Conservation (phyloP, 2,888 invertebrate species). For the Chydorus sphaericus region DNA sequence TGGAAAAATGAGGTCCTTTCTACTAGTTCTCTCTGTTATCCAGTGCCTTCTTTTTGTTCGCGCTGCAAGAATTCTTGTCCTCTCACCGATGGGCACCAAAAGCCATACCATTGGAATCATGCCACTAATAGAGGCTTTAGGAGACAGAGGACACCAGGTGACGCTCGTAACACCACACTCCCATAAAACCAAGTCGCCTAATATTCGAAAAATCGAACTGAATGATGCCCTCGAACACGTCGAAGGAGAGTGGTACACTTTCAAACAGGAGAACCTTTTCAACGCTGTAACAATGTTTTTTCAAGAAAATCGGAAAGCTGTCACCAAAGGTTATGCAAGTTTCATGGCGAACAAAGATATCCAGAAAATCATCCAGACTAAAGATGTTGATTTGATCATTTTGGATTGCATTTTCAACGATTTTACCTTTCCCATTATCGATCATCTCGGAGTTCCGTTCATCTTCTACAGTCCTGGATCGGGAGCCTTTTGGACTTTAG, state of each 20-base stretch:
- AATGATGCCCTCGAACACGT: background rate
- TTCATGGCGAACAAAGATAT: conserved; percentile 1
- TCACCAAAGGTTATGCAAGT: background rate
- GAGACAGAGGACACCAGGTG: background rate
- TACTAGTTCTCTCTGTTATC: background rate
- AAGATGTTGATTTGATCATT: background rate
- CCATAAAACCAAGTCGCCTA: background rate
- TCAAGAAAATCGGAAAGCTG: background rate
- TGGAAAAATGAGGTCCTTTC: background rate
- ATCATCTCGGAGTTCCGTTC: background rate
- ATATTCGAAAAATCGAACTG: background rate
- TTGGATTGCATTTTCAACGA: conserved; percentile 9
- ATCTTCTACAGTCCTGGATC: background rate
- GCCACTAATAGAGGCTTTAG: background rate
- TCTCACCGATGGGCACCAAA: background rate
- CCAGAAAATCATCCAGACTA: background rate
- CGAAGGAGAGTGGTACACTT: background rate
- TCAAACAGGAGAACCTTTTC: background rate
- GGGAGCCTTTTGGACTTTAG: background rate
- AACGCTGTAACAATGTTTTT: background rate
- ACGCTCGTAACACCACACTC: background rate
- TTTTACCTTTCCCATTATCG: background rate
- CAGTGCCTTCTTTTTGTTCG: too few species aligned
- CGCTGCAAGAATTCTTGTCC: background rate
- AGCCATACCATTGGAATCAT: background rate